Conservation (phyloP, 2,888 invertebrate species). For the Catocala sponsa region DNA sequence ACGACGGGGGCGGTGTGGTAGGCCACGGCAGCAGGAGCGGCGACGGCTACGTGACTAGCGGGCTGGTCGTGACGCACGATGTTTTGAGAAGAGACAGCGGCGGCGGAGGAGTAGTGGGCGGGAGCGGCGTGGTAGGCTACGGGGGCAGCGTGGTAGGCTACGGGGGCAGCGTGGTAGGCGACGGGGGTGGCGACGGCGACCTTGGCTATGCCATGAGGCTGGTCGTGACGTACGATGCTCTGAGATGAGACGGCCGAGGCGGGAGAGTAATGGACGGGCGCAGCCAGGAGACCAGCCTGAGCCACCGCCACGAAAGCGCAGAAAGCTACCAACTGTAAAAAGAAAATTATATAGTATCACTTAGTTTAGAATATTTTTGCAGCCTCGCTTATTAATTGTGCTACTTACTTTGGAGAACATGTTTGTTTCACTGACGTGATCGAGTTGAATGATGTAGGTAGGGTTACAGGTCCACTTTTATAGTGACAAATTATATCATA, state of each 20-base stretch:
- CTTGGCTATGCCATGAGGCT: constrained; percentile 49
- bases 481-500: constrained; percentile 54
- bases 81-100: constrained; percentile 65
- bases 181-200: constrained; percentile 45
- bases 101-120: constrained; percentile 55
- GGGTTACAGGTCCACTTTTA: constrained; percentile 60
- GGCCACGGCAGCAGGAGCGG: constrained; percentile 33
- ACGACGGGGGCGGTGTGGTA: constrained; percentile 48
- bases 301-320: constrained; percentile 19
- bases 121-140: constrained; percentile 54
- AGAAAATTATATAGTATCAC: neutral
- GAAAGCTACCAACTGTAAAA: constrained; percentile 54
- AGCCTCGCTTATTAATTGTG: neutral
- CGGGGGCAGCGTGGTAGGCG: constrained; percentile 44
- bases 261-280: constrained; percentile 69
- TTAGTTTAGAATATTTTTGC: constrained; percentile 39
- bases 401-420: constrained; percentile 56
- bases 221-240: constrained; percentile 68
- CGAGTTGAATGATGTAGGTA: constrained; percentile 52
- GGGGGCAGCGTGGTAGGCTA: constrained; percentile 44
- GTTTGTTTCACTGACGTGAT: constrained; percentile 55
- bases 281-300: constrained; percentile 32
- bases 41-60: constrained; percentile 49
- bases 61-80: constrained; percentile 56
- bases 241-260: constrained; percentile 67